A percentile compares a stretch with the other conserved stretches of the same genome.
These are phyloP conservation scores for Gobiocypris rarus DNA, from an alignment of 2,113 vertebrate species.

Conservation along the genomic window DNA sequence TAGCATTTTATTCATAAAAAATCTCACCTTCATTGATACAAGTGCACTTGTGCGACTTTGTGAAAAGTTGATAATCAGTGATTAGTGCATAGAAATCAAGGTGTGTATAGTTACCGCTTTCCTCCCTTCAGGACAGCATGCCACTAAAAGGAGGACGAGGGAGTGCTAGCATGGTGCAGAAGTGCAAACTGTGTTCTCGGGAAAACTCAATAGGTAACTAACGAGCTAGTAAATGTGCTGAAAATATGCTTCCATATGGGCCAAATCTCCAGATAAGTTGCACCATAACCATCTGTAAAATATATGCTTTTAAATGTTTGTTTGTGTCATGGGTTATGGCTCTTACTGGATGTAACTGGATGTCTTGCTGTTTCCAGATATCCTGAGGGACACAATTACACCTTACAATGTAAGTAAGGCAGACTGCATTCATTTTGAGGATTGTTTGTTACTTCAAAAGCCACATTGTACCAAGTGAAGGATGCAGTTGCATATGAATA, in stretches of 20 bases:
- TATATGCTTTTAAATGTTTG: background rate
- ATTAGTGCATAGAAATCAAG: background rate
- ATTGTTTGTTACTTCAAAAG: background rate
- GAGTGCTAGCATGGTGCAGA: conserved; percentile 96
- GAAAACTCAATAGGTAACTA: conserved; percentile 92
- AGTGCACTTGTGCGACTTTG: background rate
- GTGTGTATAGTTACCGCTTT: background rate
- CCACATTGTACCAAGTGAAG: background rate
- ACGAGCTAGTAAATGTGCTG: background rate
- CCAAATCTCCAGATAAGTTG: background rate
- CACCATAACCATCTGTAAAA: background rate
- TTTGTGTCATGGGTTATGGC: background rate
- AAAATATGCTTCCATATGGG: background rate
- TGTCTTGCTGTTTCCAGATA: conserved; percentile 78
- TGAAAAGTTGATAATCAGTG: background rate
- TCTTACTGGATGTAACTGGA: background rate
- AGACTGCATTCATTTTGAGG: background rate
- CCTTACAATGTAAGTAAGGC: conserved; percentile 96
- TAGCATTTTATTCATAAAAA: background rate
- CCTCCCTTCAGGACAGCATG: conserved; percentile 82
- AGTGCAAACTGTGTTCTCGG: conserved; percentile 95
- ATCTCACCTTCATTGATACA: background rate
- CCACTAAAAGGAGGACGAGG: conserved; percentile 93
- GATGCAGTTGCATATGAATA: background rate
- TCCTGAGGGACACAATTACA: conserved; percentile 88